phyloP scores from a whole-genome alignment of 2,797 vertebrate genomes.

The Knipowitschia caucasica region DNA sequence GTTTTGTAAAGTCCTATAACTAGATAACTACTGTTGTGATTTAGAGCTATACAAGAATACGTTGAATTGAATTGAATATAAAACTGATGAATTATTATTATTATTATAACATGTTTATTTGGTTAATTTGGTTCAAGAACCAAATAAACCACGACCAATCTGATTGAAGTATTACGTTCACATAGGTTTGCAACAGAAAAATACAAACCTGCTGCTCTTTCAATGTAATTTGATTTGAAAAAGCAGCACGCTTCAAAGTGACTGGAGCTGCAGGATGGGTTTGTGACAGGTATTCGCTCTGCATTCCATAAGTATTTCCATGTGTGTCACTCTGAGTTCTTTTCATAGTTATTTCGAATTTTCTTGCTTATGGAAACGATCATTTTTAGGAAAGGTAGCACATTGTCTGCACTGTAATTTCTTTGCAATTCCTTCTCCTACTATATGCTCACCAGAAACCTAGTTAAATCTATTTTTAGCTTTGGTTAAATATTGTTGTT shows the following conservation, averaged over 20 bases:
- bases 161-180: background rate
- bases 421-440: conserved; percentile 17
- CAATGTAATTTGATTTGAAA: conserved; percentile 61
- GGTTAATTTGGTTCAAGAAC: background rate
- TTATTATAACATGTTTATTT: too few species aligned
- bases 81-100: too few species aligned
- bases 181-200: conserved; percentile 31
- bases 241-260: conserved; percentile 39
- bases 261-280: conserved; percentile 42
- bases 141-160: background rate
- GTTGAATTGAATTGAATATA: too few species aligned
- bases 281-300: conserved; percentile 66
- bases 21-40: too few species aligned
- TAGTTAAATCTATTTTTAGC: too few species aligned
- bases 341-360: conserved; percentile 30
- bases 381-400: conserved; percentile 30
- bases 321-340: conserved; percentile 49
- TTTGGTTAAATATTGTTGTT: too few species aligned
- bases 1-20: too few species aligned
- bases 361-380: conserved; percentile 27
- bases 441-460: too few species aligned
- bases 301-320: conserved; percentile 55
- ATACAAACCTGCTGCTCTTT: conserved; percentile 35
- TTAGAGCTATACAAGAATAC: too few species aligned
- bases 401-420: conserved; percentile 31